A percentile compares a stretch with the other conserved stretches of the same genome.
phyloP scores from a whole-genome alignment of 2,113 vertebrate species.

The Notarius lentiginosus region DNA sequence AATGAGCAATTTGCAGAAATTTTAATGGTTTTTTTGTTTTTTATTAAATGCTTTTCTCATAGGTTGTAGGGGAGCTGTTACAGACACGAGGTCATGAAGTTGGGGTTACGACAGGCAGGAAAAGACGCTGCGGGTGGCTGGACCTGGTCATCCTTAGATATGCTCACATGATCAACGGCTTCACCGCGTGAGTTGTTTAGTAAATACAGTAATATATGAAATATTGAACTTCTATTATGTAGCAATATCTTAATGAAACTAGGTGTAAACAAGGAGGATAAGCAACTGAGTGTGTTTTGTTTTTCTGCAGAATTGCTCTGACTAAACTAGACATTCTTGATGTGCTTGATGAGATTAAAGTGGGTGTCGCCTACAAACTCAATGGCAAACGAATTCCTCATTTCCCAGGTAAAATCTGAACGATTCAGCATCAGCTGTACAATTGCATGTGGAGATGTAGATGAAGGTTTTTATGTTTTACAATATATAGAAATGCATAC shows the following conservation, averaged over 20 bases:
- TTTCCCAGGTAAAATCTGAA: constrained; percentile 85
- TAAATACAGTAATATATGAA: background rate
- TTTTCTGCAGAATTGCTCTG: constrained; percentile 83
- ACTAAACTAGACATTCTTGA: constrained; percentile 98
- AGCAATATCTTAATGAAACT: background rate
- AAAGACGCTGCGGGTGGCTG: constrained; percentile 95
- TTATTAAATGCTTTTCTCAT: background rate
- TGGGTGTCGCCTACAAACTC: constrained; percentile 90
- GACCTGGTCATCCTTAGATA: constrained; percentile 94
- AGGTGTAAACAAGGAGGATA: background rate
- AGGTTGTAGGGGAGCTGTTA: constrained; percentile 90
- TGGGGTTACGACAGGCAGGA: constrained; percentile 94
- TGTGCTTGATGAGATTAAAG: constrained; percentile 91
- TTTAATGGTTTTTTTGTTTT: background rate
- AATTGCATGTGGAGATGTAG: background rate
- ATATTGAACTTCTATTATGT: background rate
- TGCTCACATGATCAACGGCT: constrained; percentile 97
- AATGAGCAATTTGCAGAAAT: background rate
- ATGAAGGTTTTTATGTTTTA: background rate
- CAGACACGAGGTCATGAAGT: constrained; percentile 93
- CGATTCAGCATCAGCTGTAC: background rate
- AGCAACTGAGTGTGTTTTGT: background rate
- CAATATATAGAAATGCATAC: background rate
- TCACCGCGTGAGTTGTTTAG: constrained; percentile 86
- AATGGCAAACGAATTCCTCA: constrained; percentile 93